These are phyloP conservation scores for Drosophila varians DNA, from an alignment of 1,140 invertebrate species.

Conservation along the genomic window DNA sequence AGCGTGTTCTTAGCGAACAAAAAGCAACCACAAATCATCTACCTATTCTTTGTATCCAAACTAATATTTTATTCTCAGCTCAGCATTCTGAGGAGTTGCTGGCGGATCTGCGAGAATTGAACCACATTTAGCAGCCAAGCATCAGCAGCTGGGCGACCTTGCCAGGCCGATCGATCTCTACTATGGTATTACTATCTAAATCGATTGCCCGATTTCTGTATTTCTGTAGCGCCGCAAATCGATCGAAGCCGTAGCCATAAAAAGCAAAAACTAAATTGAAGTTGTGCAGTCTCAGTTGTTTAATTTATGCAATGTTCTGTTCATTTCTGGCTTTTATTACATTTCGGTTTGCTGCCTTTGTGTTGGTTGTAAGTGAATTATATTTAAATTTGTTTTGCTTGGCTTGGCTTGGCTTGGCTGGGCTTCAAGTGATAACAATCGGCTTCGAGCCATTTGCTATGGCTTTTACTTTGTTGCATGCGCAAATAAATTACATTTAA, in stretches of 20 bases:
- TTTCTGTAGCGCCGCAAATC: constrained; percentile 66
- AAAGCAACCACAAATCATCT: constrained; percentile 49
- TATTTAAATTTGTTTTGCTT: constrained; percentile 68
- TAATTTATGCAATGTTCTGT: constrained; percentile 70
- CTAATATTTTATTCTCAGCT: not conserved
- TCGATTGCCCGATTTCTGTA: constrained; percentile 65
- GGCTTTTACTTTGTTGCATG: constrained; percentile 58
- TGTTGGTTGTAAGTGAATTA: constrained; percentile 66
- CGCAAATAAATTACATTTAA: constrained; percentile 75
- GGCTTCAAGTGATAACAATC: constrained; percentile 67
- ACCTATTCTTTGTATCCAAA: not conserved
- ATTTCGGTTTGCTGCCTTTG: constrained; percentile 15
- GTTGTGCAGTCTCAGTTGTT: constrained; percentile 52
- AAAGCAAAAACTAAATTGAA: constrained; percentile 40
- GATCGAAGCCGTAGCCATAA: constrained; percentile 56
- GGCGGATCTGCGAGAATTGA: constrained; percentile 26
- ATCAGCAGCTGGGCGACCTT: constrained; percentile 65
- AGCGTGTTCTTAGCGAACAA: constrained; percentile 29
- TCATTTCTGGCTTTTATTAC: constrained; percentile 43
- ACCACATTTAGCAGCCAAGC: constrained; percentile 49
- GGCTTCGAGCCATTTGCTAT: constrained; percentile 46
- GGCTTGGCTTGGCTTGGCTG: constrained; percentile 33
- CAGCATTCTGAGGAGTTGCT: constrained; percentile 18
- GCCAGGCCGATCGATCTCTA: constrained; percentile 56
- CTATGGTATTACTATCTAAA: constrained; percentile 37